Evolutionary conservation across 1,140 invertebrate genomes (phyloP), one percentile per base, ranked within the genome.

Genomic region (Trichoplusia ni): DNA sequence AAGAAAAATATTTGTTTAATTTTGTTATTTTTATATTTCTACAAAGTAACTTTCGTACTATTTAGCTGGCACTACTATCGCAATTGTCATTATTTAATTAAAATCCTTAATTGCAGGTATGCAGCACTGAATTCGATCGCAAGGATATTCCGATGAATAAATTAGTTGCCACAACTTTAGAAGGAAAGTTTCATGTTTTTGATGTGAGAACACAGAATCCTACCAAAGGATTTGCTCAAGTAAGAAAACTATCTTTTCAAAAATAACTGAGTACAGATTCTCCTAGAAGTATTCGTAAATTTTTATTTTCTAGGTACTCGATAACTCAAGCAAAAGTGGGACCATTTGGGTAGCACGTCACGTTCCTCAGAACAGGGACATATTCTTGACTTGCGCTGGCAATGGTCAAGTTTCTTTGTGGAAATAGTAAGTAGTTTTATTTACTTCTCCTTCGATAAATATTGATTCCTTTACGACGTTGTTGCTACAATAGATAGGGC

Each of bases 71-170:
- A n/a, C n/a, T n/a, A n/a, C n/a, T n/a, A n/a, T n/a, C n/a, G n/a
- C n/a, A n/a, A 31, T 44, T 21, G 9, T 9, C n/a, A n/a, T 21
- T 11, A 3, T n/a, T 11, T 21, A 23, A 23, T 3, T n/a, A 11
- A 2, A 31, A 2, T 7, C 29, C 29, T 42, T 19, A 3, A 3
- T 86, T 90, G 9, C 72, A 96, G 95, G 94, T 99, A 4, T 98
- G 98, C 77, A 92, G 92, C 51, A 40, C 98, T 8, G 97, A 99
- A 87, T 99, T 99, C 91, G 98, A 99, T 87, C 91, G 98, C 19
- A 96, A 96, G 81, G 97, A 99, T 81, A 99, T 99, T 72, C 91
- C 93, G 61, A 99, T 99, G 97, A 99, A 99, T 80, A 99, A 99
- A 91, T 82, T 99, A 47, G 95, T 97, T 1, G 97, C 94, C 0